Evolutionary conservation across 64 coral and sea anemone species (phyloP).

Genomic region (Pocillopora verrucosa): DNA sequence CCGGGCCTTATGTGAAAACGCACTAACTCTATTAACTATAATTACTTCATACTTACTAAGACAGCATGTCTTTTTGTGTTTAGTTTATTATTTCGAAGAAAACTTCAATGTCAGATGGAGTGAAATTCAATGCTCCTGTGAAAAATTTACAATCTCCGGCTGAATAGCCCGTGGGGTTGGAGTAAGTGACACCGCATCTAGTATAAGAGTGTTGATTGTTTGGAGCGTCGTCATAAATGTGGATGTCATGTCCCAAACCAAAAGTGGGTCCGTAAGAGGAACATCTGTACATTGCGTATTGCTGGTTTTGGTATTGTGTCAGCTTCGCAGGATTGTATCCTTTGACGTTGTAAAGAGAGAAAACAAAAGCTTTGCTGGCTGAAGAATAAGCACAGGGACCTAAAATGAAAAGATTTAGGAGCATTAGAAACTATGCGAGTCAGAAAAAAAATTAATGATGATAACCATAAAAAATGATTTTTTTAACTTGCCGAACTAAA

Average conservation of each 20-base stretch:
- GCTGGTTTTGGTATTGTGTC: neutral
- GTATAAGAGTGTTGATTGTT: neutral
- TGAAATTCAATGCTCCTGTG: neutral
- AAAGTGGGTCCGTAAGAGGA: constrained; percentile 1
- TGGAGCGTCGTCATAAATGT: neutral
- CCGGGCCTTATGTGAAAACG: too few species aligned
- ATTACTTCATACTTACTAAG: too few species aligned
- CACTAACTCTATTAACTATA: too few species aligned
- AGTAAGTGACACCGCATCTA: neutral
- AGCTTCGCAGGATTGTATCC: constrained; percentile 24
- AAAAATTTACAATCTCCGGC: neutral
- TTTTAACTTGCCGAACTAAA: too few species aligned
- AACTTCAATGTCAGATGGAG: constrained; percentile 30
- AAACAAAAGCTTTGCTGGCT: constrained; percentile 16
- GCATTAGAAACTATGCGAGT: too few species aligned
- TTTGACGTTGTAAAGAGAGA: neutral
- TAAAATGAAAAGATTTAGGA: too few species aligned
- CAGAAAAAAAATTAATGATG: too few species aligned
- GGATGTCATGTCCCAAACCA: neutral
- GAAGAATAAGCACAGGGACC: neutral
- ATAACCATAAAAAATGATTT: too few species aligned
- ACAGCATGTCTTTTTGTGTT: too few species aligned
- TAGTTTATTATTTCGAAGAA: constrained; percentile 34
- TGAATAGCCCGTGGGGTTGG: neutral
- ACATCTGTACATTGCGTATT: neutral